Base-by-base conservation (phyloP, 1,140 invertebrate genomes). In the Wasmannia auropunctata region DNA sequence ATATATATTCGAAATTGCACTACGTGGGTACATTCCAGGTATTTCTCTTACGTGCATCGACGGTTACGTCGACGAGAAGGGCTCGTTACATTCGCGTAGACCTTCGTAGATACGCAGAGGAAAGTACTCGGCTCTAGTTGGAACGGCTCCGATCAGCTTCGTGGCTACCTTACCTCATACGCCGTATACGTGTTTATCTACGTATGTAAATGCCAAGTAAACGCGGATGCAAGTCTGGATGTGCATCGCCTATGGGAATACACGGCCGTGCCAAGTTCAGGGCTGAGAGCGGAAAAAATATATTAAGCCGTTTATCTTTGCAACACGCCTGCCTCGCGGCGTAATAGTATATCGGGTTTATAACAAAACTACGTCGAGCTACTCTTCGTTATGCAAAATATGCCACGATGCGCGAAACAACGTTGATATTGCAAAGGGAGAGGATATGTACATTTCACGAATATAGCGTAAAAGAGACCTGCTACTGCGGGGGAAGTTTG, bases 181-280 rank as follows among this genome's bases (percentile, higher is more conserved):
- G 16, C 51, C 16, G 7, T 60, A 16, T 85, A 75, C 84, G 51
- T 76, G 74, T 87, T 86, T 87, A 76, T 56, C 60, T 43, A 65
- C 34, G 62, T 80, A 80, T 76, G 79, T 83, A 83, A 83, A 83
- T 81, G 79, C 49, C 46, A 70, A 65, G 51, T 81, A 72, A 81
- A 58, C 79, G 65, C 79, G 79, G 79, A 74, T 58, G 67, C 67
- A 60, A 83, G 79, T 72, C 65, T 56, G 51, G 79, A 60, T 74
- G 70, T 70, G 54, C 56, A 83, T 83, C 43, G 67, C 65, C 34
- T 43, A 58, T 72, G 79, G 79, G 79, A 81, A 58, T 72, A 37
- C 79, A 34, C 14, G 51, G 67, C 37, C 51, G 14, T 83, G 79
- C 67, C 79, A 83, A 74, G 67, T 83, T 83, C 54, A 83, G 37